Evolutionary conservation across 2,797 vertebrate species (phyloP), one percentile per base, ranked within the genome.

Genomic region (Linurgus olivaceus): DNA sequence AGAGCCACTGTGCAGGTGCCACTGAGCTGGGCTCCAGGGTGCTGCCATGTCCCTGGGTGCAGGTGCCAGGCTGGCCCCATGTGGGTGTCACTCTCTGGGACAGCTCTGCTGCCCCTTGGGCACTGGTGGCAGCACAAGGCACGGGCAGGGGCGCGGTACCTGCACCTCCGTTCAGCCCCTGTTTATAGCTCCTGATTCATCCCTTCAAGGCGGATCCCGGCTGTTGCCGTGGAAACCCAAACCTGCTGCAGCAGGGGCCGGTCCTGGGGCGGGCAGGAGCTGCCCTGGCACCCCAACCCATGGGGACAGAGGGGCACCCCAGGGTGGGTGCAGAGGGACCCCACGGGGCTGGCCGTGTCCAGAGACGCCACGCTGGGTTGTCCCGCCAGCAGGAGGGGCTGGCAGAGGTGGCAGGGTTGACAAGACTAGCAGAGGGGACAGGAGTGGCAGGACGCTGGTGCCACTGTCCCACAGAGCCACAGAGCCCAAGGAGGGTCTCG

Each of bases 121-220:
- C n/a, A 2, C 35, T 21, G 61, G 86, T 24, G 50, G 71, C 78
- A 75, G 55, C 29, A 5, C 20, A 11, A 6, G 54, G 55, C 40
- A 40, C 2, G 5, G 63, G 18, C 44, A 42, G 26, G 70, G 71
- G n/a, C 8, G 13, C 63, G 3, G 72, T 72, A 29, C 85, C 89
- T 20, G 65, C 62, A 4, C 55, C 48, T 66, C 68, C 6, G 17
- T 47, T 86, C 42, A 4, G 82, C n/a, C n/a, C 29, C 17, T 98
- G 97, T 97, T 97, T 97, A 97, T 97, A 97, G 97, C 37, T 81
- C 91, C 93, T 97, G 97, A 97, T 97, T 97, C 97, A 96, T 88
- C 96, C 72, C 82, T 35, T 23, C 57, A 29, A 55, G 90, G 68
- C 25, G 7, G 95, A 97, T 94, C 93, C 76, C 47, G 65, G 97